These are phyloP conservation scores for Orthonychiurus folsomi DNA, from an alignment of 2,888 invertebrate species.

Conservation along the genomic window DNA sequence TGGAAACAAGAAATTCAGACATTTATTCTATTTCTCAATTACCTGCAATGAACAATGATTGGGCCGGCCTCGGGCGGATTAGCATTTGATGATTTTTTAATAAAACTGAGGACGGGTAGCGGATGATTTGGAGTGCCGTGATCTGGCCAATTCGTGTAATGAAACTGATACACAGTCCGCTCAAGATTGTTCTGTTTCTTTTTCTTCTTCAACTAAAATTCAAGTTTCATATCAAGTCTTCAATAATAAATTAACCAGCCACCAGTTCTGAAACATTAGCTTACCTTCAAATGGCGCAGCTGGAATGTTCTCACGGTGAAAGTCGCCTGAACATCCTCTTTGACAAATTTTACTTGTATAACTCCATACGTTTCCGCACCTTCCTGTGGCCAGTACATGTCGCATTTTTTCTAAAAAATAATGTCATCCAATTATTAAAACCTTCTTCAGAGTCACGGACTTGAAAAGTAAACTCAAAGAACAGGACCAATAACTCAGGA, in stretches of 20 bases:
- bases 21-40: conserved; percentile 27
- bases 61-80: conserved; percentile 76
- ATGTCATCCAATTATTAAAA: background rate
- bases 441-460: background rate
- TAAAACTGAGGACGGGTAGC: conserved; percentile 83
- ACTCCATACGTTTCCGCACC: conserved; percentile 79
- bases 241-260: too few relatives aligned
- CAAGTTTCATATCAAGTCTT: too few relatives aligned
- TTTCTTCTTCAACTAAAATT: conserved; percentile 48
- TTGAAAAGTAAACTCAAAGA: background rate
- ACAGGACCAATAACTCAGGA: background rate
- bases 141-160: conserved; percentile 97
- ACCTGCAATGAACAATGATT: conserved; percentile 95
- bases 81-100: conserved; percentile 75
- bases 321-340: conserved; percentile 86
- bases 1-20: background rate
- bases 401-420: conserved; percentile 70
- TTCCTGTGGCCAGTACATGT: conserved; percentile 95
- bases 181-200: conserved; percentile 52
- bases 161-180: conserved; percentile 76
- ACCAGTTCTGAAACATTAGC: too few relatives aligned
- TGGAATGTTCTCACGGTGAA: conserved; percentile 82
- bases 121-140: conserved; percentile 92
- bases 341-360: conserved; percentile 76
- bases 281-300: conserved; percentile 65